phyloP scores from a whole-genome alignment of 2,797 vertebrate genomes.

The Onychomys leucogaster region DNA sequence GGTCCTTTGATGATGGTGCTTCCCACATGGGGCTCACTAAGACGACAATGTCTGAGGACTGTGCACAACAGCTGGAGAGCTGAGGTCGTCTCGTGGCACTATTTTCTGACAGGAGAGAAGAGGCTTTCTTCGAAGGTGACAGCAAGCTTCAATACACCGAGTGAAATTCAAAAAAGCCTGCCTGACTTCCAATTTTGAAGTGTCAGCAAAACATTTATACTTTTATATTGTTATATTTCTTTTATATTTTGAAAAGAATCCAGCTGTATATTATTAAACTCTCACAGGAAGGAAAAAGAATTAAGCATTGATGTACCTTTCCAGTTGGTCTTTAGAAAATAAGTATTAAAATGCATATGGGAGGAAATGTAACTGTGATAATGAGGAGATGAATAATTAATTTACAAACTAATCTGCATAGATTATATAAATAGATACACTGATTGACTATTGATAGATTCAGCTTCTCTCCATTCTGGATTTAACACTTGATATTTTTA shows the following conservation, averaged over 20 bases:
- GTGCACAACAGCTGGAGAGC: constrained; percentile 53
- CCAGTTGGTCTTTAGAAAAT: not conserved
- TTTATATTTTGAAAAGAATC: not conserved
- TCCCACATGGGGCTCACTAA: constrained; percentile 19
- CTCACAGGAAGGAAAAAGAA: not conserved
- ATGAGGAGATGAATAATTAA: not conserved
- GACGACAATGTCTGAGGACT: constrained; percentile 47
- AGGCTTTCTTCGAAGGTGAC: constrained; percentile 12
- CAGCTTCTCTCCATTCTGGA: not conserved
- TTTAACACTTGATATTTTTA: not conserved
- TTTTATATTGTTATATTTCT: not conserved
- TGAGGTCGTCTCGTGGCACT: not conserved
- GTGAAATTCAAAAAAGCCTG: not conserved
- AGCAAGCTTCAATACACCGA: not conserved
- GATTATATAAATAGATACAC: not conserved
- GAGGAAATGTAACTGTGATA: not conserved
- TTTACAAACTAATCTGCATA: not conserved
- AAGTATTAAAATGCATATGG: not conserved
- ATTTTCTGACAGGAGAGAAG: not conserved
- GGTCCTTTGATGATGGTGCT: constrained; percentile 76
- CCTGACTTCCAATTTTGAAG: not conserved
- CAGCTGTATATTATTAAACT: not conserved
- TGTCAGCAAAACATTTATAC: not conserved
- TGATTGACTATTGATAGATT: not conserved
- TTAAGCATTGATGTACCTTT: constrained; percentile 13